phyloP scores from a whole-genome alignment of 1,140 invertebrate genomes.

The Dysdera silvatica region DNA sequence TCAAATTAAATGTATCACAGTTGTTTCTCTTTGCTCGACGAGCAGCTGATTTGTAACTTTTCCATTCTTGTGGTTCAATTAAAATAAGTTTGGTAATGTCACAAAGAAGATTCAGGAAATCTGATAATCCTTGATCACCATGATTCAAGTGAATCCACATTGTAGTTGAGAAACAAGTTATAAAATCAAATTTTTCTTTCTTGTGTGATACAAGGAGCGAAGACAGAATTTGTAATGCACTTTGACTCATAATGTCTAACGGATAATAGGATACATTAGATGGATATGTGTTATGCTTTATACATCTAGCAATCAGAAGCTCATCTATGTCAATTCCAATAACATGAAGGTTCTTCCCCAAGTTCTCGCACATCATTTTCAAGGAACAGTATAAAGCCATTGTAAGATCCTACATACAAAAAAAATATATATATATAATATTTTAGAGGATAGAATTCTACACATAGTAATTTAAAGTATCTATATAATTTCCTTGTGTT shows the following conservation, averaged over 20 bases:
- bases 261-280: slow-evolving; percentile 51
- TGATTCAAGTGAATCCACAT: slow-evolving; percentile 82
- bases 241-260: slow-evolving; percentile 54
- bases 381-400: too few species aligned
- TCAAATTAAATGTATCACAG: slow-evolving; percentile 50
- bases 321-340: slow-evolving; percentile 67
- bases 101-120: slow-evolving; percentile 48
- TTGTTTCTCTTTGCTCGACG: slow-evolving; percentile 57
- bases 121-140: slow-evolving; percentile 59
- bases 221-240: slow-evolving; percentile 2
- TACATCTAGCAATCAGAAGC: slow-evolving; percentile 58
- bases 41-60: slow-evolving; percentile 64
- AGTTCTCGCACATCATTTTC: too few species aligned
- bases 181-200: slow-evolving; percentile 55
- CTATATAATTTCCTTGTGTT: too few species aligned
- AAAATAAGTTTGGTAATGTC: slow-evolving; percentile 54
- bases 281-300: slow-evolving; percentile 45
- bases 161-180: slow-evolving; percentile 70
- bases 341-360: slow-evolving; percentile 48
- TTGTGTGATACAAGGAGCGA: slow-evolving; percentile 8
- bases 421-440: too few species aligned
- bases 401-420: too few species aligned
- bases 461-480: too few species aligned
- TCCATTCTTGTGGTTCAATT: slow-evolving; percentile 73
- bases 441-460: too few species aligned